Evolutionary conservation across 2,113 vertebrate genomes (phyloP).

Genomic region (Bathybates hornii): DNA sequence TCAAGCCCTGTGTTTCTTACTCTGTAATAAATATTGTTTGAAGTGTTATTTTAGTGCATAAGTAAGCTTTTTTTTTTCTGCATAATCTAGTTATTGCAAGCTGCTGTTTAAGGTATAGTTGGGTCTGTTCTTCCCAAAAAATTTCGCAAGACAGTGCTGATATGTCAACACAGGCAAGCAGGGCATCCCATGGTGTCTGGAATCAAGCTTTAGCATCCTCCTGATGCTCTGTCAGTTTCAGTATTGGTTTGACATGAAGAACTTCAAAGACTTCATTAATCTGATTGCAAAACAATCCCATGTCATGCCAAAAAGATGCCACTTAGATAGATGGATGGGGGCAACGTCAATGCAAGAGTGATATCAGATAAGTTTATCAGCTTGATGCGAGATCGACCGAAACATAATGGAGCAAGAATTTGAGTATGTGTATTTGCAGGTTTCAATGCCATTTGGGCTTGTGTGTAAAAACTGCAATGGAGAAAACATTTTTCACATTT

Average conservation of each 20-base stretch:
- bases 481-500: background rate
- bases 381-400: background rate
- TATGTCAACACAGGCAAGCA: background rate
- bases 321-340: background rate
- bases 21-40: background rate
- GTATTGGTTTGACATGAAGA: background rate
- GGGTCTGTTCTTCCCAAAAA: background rate
- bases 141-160: accelerated
- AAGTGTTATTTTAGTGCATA: background rate
- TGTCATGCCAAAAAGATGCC: background rate
- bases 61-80: background rate
- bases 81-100: background rate
- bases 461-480: background rate
- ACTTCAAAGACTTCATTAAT: background rate
- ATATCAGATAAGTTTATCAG: background rate
- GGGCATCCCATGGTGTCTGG: background rate
- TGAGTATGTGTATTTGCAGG: background rate
- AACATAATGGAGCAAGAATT: background rate
- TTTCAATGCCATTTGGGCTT: background rate
- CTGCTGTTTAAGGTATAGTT: background rate
- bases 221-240: background rate
- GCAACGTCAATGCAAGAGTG: background rate
- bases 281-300: background rate
- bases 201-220: background rate
- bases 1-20: background rate